These are phyloP conservation scores for Tinea pellionella DNA, from an alignment of 2,888 invertebrate genomes.

Conservation along the genomic window DNA sequence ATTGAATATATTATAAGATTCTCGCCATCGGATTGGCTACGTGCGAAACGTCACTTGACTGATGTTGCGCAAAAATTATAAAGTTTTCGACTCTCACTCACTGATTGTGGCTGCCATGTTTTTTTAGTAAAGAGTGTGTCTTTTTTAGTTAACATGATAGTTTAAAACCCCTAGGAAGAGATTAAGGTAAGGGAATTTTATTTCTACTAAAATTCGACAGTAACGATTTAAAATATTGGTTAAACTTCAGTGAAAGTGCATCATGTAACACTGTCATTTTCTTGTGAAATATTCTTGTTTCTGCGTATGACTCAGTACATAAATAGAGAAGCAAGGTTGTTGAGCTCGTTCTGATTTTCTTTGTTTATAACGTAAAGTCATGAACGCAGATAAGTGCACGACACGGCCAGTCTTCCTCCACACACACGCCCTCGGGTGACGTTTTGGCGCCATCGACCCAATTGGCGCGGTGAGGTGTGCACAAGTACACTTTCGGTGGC, in stretches of 20 bases:
- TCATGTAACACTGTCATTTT: slow-evolving; percentile 63
- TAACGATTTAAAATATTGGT: neutral
- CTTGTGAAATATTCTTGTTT: slow-evolving; percentile 55
- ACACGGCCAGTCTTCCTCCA: neutral
- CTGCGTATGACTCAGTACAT: slow-evolving; percentile 42
- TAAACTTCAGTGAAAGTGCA: slow-evolving; percentile 59
- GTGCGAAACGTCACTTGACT: slow-evolving; percentile 55
- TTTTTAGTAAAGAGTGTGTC: slow-evolving; percentile 78
- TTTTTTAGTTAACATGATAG: slow-evolving; percentile 57
- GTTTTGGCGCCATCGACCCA: slow-evolving; percentile 70
- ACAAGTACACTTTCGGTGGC: neutral
- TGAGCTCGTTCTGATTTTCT: slow-evolving; percentile 24
- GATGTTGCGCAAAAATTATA: slow-evolving; percentile 55
- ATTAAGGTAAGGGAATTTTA: slow-evolving; percentile 49
- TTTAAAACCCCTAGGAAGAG: slow-evolving; percentile 57
- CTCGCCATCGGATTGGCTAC: slow-evolving; percentile 45
- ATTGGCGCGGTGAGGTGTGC: slow-evolving; percentile 36
- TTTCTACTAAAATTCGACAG: neutral
- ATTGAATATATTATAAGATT: slow-evolving; percentile 25
- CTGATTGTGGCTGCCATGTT: slow-evolving; percentile 77
- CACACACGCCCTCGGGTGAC: slow-evolving; percentile 32
- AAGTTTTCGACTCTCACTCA: slow-evolving; percentile 51
- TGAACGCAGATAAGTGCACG: slow-evolving; percentile 2
- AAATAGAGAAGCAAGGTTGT: slow-evolving; percentile 30
- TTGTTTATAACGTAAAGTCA: slow-evolving; percentile 24